Evolutionary conservation across 2,797 vertebrate genomes (phyloP).

Genomic region (Myotis findleyi): DNA sequence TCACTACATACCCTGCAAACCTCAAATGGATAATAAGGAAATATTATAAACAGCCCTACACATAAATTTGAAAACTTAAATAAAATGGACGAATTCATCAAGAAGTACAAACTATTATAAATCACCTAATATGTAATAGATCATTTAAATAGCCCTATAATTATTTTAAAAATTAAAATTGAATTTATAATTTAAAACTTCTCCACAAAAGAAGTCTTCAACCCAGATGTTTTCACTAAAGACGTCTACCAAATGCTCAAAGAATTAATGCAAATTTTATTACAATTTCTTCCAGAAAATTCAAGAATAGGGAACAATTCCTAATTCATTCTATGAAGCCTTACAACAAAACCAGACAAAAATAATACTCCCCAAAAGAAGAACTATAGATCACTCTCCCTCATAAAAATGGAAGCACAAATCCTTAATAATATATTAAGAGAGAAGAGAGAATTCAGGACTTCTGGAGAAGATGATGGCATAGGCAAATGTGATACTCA

Average conservation of each 20-base stretch:
- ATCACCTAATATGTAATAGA: not conserved
- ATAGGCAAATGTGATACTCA: not conserved
- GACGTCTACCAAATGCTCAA: not conserved
- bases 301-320: not conserved
- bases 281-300: slow-evolving; percentile 10
- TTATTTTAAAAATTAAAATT: slow-evolving; percentile 8
- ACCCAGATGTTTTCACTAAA: not conserved
- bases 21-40: not conserved
- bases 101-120: not conserved
- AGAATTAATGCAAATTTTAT: slow-evolving; percentile 5
- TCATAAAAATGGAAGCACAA: not conserved
- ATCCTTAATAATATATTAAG: not conserved
- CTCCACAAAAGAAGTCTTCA: not conserved
- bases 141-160: not conserved
- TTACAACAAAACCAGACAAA: slow-evolving; percentile 15
- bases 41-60: not conserved
- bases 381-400: not conserved
- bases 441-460: not conserved
- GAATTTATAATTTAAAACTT: not conserved
- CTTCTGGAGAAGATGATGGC: not conserved
- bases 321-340: not conserved
- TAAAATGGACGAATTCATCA: not conserved
- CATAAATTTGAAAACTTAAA: not conserved
- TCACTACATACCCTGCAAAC: not conserved
- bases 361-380: not conserved